Base-by-base conservation (phyloP, 1,140 invertebrate genomes). In the Musca domestica region DNA sequence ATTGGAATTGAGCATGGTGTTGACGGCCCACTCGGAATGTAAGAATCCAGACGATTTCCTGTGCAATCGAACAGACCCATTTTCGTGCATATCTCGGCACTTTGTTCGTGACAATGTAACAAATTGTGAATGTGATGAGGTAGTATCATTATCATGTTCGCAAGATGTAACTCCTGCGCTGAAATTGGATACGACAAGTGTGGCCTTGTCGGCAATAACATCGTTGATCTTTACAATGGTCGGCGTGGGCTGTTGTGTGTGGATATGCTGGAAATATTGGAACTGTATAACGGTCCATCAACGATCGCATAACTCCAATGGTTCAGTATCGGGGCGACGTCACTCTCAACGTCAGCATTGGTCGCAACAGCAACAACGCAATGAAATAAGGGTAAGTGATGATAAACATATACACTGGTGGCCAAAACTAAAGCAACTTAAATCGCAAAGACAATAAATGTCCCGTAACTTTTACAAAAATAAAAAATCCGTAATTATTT, bases 191-290 rank as follows among this genome's bases (percentile, higher is more conserved):
- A 76, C 73, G 3, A 71, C 75, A 34, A 76, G 79, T 71, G 76
- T 81, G 51, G 78, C 76, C 3, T 34, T 81, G 9, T 80, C 75
- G 56, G 80, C 80, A 5, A 72, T 81, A 20, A 81, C 77, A n/a
- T 81, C 80, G 14, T 68, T 81, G 9, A 78, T 81, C 10, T 81
- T 81, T 34, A 81, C 80, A 30, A 80, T 81, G 79, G 58, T 79
- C 17, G 77, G 77, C 23, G 80, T 81, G n/a, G 80, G 77, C 6
- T 75, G 78, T 15, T 81, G 76, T 58, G 70, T 81, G 5, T 81
- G 77, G 77, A 67, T 80, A 20, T 80, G 79, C 56, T 81, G 79
- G 77, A 81, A 81, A 66, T 80, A 81, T 56, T 77, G 76, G 76
- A 76, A 76, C 69, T 81, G 78, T 30, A 81, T 80, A 10, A 80